Base-by-base conservation (phyloP, 2,797 vertebrate species). In the Tragopan temminckii region DNA sequence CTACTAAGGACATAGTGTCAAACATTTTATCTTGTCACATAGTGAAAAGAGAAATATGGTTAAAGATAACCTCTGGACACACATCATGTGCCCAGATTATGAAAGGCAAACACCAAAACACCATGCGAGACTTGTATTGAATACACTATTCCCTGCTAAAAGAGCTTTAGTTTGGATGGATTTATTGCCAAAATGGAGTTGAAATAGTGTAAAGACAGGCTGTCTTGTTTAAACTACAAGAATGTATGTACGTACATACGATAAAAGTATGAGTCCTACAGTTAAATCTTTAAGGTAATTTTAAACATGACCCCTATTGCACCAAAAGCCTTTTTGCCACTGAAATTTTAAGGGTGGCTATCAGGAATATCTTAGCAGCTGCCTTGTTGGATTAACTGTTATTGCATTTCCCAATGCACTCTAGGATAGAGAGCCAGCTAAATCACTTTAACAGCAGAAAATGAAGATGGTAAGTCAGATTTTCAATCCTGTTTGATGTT, bases 31-130 rank as follows among this genome's bases (percentile, higher is more conserved):
- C 89, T 43, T 70, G 36, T 67, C 77, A 38, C 13, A 33, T 17
- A 40, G n/a, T 1, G 4, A 77, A 84, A 80, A 72, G 74, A 79
- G 67, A 93, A 89, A 79, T 84, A 64, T 21, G 12, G 57, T 76
- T 72, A 81, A 88, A 89, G 82, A 91, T 86, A 84, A 86, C 63
- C 67, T 70, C 88, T 90, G 67, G 63, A 67, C 82, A 70, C 36
- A 43, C 27, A 55, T 15, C 40, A 57, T 0, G 0, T 50, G 48
- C 55, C 19, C 59, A 33, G 46, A 45, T 93, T 81, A 31, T 48
- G 75, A 91, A 76, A 88, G 27, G 12, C 8, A 21, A 79, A 86
- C 2, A 3, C 16, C 69, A 66, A 83, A 91, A 72, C n/a, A 24
- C 19, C 1, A 0, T n/a, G 57, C 42, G 31, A 89, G 33, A 7